These are phyloP conservation scores for Toxotes lorentzi DNA, from an alignment of 2,797 vertebrate genomes.

Conservation along the genomic window DNA sequence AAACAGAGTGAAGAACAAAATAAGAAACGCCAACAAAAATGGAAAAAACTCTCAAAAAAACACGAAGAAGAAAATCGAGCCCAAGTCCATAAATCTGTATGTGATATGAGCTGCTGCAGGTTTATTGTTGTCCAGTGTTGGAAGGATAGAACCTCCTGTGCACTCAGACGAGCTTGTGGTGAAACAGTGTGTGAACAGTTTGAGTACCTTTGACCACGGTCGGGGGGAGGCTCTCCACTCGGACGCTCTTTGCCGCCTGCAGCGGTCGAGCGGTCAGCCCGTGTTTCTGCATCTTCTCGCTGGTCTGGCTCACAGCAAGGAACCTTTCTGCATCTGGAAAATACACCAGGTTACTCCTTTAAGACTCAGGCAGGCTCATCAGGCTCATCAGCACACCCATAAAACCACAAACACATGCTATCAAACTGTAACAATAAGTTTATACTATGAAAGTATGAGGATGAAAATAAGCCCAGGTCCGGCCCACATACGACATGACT, in stretches of 20 bases:
- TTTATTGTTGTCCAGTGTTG: too few species aligned
- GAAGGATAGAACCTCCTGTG: background rate
- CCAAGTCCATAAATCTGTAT: too few species aligned
- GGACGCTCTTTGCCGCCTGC: constrained; percentile 80
- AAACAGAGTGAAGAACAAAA: background rate
- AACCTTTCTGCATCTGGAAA: constrained; percentile 77
- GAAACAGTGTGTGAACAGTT: background rate
- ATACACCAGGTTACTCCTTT: background rate
- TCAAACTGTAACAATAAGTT: too few species aligned
- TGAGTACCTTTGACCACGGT: constrained; percentile 53
- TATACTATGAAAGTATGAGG: too few species aligned
- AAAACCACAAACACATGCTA: too few species aligned
- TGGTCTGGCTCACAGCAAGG: constrained; percentile 60
- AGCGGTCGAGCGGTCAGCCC: constrained; percentile 77
- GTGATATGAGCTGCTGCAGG: background rate
- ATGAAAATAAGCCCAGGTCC: too few species aligned
- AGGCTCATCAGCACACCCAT: background rate
- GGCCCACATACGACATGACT: too few species aligned
- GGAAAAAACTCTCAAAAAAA: too few species aligned
- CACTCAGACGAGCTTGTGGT: background rate
- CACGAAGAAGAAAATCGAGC: background rate
- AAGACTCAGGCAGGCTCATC: background rate
- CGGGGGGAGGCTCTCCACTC: constrained; percentile 85
- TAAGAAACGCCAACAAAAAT: too few species aligned
- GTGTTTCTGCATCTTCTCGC: constrained; percentile 65